These are phyloP conservation scores for Thera britannica DNA, from an alignment of 2,888 invertebrate species.

Conservation along the genomic window DNA sequence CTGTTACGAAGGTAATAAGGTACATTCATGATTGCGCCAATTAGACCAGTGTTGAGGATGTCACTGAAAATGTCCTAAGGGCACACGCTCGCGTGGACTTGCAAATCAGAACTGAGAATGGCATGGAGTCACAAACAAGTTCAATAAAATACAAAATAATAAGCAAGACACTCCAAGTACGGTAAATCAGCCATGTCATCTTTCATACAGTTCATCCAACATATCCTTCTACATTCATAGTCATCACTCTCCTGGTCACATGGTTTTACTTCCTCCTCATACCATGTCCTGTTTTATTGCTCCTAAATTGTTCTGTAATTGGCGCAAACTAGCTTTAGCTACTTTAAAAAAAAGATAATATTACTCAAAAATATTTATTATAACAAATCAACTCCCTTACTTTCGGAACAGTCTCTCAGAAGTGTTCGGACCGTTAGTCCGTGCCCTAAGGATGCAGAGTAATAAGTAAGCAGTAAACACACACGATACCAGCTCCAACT, in stretches of 20 bases:
- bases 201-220: no score
- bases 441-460: constrained; percentile 66
- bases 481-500: constrained; percentile 67
- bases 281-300: no score
- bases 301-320: no score
- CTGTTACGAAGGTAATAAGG: constrained; percentile 53
- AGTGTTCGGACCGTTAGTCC: constrained; percentile 67
- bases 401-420: constrained; percentile 42
- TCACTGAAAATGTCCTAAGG: constrained; percentile 64
- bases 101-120: constrained; percentile 50
- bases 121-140: constrained; percentile 1
- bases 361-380: not conserved
- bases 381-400: constrained; percentile 49
- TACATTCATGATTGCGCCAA: constrained; percentile 59
- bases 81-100: constrained; percentile 56
- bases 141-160: not conserved
- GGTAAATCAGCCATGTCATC: not conserved
- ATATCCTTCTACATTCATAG: no score
- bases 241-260: no score
- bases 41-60: constrained; percentile 60
- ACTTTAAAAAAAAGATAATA: not conserved
- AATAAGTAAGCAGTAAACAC: constrained; percentile 76
- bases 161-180: not conserved
- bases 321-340: no score
- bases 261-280: no score